Percentiles rank a stretch among this genome's conserved stretches.
These are phyloP conservation scores for Melanotaenia trifasciata DNA, from an alignment of 2,797 vertebrate genomes.

Conservation along the genomic window DNA sequence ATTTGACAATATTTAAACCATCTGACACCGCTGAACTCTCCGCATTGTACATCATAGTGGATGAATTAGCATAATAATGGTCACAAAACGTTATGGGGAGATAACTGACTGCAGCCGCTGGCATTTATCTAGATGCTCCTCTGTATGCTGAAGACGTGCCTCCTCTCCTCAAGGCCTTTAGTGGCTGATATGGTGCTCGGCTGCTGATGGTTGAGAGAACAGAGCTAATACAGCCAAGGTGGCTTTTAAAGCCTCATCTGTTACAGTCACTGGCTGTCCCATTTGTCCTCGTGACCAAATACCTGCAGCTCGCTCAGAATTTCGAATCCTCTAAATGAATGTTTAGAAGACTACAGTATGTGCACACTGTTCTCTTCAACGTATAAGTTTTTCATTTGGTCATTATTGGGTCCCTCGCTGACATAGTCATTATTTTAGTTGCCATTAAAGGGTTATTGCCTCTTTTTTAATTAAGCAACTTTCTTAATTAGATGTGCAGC, in stretches of 20 bases:
- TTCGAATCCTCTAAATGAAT: background rate
- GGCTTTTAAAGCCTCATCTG: constrained; percentile 69
- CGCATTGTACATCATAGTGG: constrained; percentile 36
- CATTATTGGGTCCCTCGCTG: constrained; percentile 67
- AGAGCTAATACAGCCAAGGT: constrained; percentile 50
- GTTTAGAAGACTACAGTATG: background rate
- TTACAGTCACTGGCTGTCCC: constrained; percentile 67
- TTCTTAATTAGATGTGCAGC: constrained; percentile 79
- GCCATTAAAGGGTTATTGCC: constrained; percentile 78
- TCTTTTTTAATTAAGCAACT: constrained; percentile 82
- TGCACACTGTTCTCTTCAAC: constrained; percentile 38
- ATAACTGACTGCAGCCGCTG: constrained; percentile 61
- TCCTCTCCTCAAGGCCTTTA: constrained; percentile 65
- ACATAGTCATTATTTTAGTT: constrained; percentile 72
- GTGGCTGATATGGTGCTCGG: constrained; percentile 46
- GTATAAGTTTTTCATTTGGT: constrained; percentile 72
- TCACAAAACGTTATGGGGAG: constrained; percentile 59
- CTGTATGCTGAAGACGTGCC: constrained; percentile 59
- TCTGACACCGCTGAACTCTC: constrained; percentile 56
- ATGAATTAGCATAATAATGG: constrained; percentile 64
- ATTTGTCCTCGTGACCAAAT: constrained; percentile 72
- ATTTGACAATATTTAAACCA: constrained; percentile 37
- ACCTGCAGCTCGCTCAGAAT: constrained; percentile 32
- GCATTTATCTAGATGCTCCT: constrained; percentile 68
- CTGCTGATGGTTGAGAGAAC: constrained; percentile 63